phyloP scores from a whole-genome alignment of 2,888 invertebrate species.

The Hyles lineata region DNA sequence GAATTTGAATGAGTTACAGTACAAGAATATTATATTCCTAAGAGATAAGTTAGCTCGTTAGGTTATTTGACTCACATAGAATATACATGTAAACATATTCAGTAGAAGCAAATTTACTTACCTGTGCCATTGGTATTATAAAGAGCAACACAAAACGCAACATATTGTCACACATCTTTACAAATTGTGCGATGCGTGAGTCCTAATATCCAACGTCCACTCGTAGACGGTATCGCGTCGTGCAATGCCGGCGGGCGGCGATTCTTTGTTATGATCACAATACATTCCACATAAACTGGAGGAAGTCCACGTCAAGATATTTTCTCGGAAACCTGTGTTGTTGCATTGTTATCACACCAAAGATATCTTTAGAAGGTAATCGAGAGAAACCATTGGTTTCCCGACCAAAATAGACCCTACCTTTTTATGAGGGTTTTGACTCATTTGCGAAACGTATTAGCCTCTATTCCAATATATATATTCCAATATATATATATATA shows the following conservation, averaged over 20 bases:
- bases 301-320: constrained; percentile 23
- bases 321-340: neutral
- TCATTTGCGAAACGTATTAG: too few species aligned
- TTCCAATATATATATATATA: too few species aligned
- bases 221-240: constrained; percentile 7
- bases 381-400: too few species aligned
- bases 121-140: constrained; percentile 38
- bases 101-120: constrained; percentile 33
- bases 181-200: constrained; percentile 6
- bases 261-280: constrained; percentile 45
- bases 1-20: too few species aligned
- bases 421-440: too few species aligned
- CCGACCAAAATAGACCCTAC: too few species aligned
- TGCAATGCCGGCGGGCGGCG: constrained; percentile 15
- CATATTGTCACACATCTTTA: constrained; percentile 33
- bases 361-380: neutral
- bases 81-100: too few species aligned
- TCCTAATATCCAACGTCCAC: constrained; percentile 6
- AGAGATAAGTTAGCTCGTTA: too few species aligned
- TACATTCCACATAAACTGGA: constrained; percentile 38
- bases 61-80: too few species aligned
- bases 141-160: constrained; percentile 35
- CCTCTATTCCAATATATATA: too few species aligned
- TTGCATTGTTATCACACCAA: neutral
- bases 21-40: too few species aligned